A percentile compares a stretch with the other conserved stretches of the same genome.
These are phyloP conservation scores for Apodemus sylvaticus DNA, from an alignment of 2,113 vertebrate species.

Conservation along the genomic window DNA sequence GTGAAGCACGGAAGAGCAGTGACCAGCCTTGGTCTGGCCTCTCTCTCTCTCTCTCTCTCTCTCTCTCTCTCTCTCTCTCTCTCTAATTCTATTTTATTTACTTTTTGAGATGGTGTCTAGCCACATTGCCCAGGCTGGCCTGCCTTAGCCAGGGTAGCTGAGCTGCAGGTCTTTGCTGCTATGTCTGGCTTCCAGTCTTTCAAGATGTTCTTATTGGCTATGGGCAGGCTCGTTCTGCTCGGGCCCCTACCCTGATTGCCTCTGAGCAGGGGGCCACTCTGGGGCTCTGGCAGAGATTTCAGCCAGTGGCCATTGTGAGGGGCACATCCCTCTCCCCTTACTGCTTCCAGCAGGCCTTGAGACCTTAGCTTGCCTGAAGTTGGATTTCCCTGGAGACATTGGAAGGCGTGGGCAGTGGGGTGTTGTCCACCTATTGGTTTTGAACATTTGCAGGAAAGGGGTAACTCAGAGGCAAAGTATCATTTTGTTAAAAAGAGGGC, in stretches of 20 bases:
- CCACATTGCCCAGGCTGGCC: neutral
- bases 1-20: accelerated
- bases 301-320: too few species aligned
- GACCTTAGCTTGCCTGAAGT: neutral
- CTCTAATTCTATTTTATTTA: neutral
- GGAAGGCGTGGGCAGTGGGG: neutral
- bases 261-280: neutral
- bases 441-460: neutral
- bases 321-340: accelerated
- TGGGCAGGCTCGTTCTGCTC: neutral
- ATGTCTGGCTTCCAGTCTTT: neutral
- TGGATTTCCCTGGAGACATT: accelerated
- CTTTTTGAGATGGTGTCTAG: neutral
- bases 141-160: neutral
- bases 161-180: neutral
- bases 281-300: neutral
- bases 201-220: neutral
- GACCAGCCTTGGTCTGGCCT: too few species aligned
- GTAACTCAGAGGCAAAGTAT: neutral
- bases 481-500: neutral
- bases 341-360: neutral
- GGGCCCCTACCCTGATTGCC: accelerated
- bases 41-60: neutral
- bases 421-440: neutral
- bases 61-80: neutral